A percentile compares a stretch with the other conserved stretches of the same genome.
These are phyloP conservation scores for Heliconius ethilla DNA, from an alignment of 2,888 invertebrate genomes.

Conservation along the genomic window DNA sequence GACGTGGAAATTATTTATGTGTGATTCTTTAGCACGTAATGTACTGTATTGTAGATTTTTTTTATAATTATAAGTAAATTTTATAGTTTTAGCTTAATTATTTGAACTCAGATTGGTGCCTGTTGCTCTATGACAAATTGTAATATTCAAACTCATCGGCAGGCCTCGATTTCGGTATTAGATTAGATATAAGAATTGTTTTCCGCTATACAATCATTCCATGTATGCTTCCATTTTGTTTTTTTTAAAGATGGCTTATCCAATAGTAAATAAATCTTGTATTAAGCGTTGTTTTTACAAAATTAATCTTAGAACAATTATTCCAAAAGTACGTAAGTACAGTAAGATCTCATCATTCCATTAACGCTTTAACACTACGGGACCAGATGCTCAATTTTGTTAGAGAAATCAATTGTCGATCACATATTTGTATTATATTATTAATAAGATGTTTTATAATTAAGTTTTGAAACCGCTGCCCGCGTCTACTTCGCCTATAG, in stretches of 20 bases:
- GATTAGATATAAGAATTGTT: constrained; percentile 39
- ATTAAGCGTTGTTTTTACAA: background rate
- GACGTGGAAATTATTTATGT: constrained; percentile 78
- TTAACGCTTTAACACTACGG: constrained; percentile 66
- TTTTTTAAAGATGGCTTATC: constrained; percentile 37
- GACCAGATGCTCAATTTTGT: constrained; percentile 69
- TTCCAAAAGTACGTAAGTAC: constrained; percentile 49
- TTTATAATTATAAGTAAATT: constrained; percentile 51
- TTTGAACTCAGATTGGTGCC: constrained; percentile 54
- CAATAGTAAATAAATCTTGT: constrained; percentile 13
- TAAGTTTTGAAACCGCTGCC: constrained; percentile 61
- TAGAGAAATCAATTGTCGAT: constrained; percentile 51
- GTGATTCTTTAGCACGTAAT: constrained; percentile 74
- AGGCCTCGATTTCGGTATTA: constrained; percentile 63
- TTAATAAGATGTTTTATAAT: constrained; percentile 49
- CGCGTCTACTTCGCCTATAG: constrained; percentile 55
- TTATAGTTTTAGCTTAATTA: constrained; percentile 47
- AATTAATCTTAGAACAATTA: constrained; percentile 22
- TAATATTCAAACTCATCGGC: constrained; percentile 49
- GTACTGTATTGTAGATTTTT: constrained; percentile 67
- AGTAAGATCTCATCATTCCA: constrained; percentile 80
- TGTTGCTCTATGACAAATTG: constrained; percentile 44
- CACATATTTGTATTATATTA: constrained; percentile 62
- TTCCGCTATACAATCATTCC: constrained; percentile 72
- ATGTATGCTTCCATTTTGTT: constrained; percentile 66